These are phyloP conservation scores for Gymnarchus niloticus DNA, from an alignment of 2,113 vertebrate genomes.

Conservation along the genomic window DNA sequence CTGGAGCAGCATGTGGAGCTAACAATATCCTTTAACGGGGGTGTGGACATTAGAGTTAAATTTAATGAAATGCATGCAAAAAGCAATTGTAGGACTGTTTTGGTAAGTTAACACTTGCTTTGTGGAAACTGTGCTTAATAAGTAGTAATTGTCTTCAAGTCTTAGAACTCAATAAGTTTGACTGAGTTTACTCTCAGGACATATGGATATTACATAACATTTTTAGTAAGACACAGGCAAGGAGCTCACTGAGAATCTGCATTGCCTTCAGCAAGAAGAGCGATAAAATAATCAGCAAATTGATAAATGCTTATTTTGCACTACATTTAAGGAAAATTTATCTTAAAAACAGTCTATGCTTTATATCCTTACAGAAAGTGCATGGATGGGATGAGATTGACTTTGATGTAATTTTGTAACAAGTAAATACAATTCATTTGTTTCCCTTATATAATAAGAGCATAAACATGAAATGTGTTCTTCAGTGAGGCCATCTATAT, in stretches of 20 bases:
- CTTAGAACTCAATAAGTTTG: conserved; percentile 22
- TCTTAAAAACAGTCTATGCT: no score
- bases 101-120: not conserved
- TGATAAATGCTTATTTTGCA: not conserved
- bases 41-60: not conserved
- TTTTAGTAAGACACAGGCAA: conserved; percentile 23
- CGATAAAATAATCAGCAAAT: not conserved
- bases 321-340: no score
- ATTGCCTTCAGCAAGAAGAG: conserved; percentile 15
- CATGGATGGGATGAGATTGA: not conserved
- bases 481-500: no score
- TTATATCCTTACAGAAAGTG: no score
- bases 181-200: conserved; percentile 30
- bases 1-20: conserved; percentile 28
- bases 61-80: not conserved
- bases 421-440: not conserved
- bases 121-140: not conserved
- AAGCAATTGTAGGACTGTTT: not conserved
- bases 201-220: conserved; percentile 36
- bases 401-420: no score
- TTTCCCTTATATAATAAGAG: not conserved
- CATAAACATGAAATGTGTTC: no score
- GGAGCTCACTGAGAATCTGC: conserved; percentile 24
- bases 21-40: conserved; percentile 24
- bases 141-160: conserved; percentile 11